Evolutionary conservation across 2,888 invertebrate genomes (phyloP).

Genomic region (Hanleya hanleyi): DNA sequence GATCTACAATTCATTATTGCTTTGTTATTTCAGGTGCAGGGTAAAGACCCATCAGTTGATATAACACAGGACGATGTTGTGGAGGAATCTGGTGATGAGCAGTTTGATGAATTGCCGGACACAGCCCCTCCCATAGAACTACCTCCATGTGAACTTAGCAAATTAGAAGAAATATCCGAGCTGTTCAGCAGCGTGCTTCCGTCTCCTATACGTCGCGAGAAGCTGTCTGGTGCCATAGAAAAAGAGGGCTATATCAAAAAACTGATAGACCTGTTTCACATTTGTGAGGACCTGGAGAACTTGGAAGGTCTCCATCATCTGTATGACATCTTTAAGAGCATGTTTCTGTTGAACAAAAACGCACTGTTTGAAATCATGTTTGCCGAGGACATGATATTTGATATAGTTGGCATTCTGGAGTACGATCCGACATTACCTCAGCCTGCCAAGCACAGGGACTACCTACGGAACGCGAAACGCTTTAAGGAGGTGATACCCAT

Average conservation of each 20-base stretch:
- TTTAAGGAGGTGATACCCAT: conserved; percentile 86
- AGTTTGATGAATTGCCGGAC: conserved; percentile 97
- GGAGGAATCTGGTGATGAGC: conserved; percentile 82
- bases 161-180: conserved; percentile 96
- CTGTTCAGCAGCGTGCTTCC: conserved; percentile 78
- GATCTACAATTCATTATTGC: conserved; percentile 11
- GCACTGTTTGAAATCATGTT: conserved; percentile 98
- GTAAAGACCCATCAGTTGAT: conserved; percentile 98
- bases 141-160: conserved; percentile 94
- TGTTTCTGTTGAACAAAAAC: conserved; percentile 98
- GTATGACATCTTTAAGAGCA: conserved; percentile 98
- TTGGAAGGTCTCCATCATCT: conserved; percentile 90
- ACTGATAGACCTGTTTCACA: conserved; percentile 94
- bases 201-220: conserved; percentile 93
- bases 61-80: conserved; percentile 84
- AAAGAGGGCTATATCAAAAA: conserved; percentile 96
- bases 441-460: conserved; percentile 88
- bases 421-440: conserved; percentile 87
- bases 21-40: conserved; percentile 85
- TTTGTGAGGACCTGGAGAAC: conserved; percentile 97
- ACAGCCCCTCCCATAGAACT: conserved; percentile 94
- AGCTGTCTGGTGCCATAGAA: conserved; percentile 93
- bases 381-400: conserved; percentile 95
- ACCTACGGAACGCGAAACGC: conserved; percentile 90
- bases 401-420: conserved; percentile 93